Evolutionary conservation across 2,113 vertebrate species (phyloP), one percentile per base, ranked within the genome.

Genomic region (Blennius ocellaris): DNA sequence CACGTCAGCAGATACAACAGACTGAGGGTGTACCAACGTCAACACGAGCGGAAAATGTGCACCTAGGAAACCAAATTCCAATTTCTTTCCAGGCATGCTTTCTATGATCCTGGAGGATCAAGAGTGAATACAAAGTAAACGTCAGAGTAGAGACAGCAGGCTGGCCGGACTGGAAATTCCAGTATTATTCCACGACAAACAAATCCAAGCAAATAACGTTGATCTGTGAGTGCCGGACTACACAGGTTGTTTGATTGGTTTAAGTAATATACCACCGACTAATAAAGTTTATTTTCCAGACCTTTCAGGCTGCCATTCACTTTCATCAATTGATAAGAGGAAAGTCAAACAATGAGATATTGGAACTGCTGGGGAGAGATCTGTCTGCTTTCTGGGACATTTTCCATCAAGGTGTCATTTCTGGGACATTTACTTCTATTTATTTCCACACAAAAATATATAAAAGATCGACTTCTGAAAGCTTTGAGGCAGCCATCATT

Each of bases 1-100:
- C 15, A 58, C 58, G 59, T 65, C 71, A 71, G 69, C 49, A 45
- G 16, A 55, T 54, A 48, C 14, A 48, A 2, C 12, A 48, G 4
- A 5, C 11, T 5, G 45, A 30, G 52, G 60, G 10, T 54, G 41
- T 57, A 43, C 41, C 38, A 51, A 60, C 64, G 40, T 75, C 38
- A 9, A 43, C 48, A 47, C 3, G 37, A 57, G 54, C 45, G 14
- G 8, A 21, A 9, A 55, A 36, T 44, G 6, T 51, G 39, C 53
- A 44, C 6, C 50, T 15, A 21, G 6, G 12, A 50, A 9, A 10
- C 38, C 60, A 6, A 72, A 61, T 43, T 47, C 45, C 60, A 36
- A 21, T 7, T 8, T 77, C 63, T 50, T 30, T 66, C 10, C n/a
- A 43, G 52, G 7, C 40, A 2, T 7, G 37, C 11, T 57, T 10